A percentile compares a stretch with the other conserved stretches of the same genome.
Evolutionary conservation across 53 echinoderm and acorn worm genomes (phyloP).

Genomic region (Luidia sarsii): DNA sequence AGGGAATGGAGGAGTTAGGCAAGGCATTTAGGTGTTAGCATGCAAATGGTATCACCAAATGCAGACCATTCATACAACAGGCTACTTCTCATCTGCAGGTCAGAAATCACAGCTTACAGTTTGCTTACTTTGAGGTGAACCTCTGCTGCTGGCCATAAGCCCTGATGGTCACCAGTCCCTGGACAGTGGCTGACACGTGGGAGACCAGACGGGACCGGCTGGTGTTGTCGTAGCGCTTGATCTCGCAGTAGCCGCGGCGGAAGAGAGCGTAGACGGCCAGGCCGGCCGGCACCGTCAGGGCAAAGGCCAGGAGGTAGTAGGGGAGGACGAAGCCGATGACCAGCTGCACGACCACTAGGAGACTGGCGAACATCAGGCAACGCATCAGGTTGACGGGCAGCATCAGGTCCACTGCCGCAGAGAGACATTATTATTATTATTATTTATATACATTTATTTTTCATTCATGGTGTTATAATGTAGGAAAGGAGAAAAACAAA

Average conservation of each 20-base stretch:
- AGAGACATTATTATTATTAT: not conserved
- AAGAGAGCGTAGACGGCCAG: conserved; percentile 58
- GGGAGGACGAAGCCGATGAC: conserved; percentile 70
- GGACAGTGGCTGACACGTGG: conserved; percentile 75
- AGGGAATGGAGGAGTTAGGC: too few species aligned
- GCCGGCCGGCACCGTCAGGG: conserved; percentile 34
- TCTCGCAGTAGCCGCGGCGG: conserved; percentile 76
- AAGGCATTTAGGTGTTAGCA: too few species aligned
- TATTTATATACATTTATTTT: too few species aligned
- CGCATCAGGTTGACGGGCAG: conserved; percentile 70
- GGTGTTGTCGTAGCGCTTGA: conserved; percentile 77
- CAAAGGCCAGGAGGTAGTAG: conserved; percentile 53
- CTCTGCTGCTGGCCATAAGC: conserved; percentile 65
- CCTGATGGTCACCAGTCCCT: conserved; percentile 75
- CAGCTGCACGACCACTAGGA: conserved; percentile 53
- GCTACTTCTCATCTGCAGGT: too few species aligned
- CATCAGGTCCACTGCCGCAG: conserved; percentile 67
- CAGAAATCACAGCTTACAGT: too few species aligned
- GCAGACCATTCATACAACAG: too few species aligned
- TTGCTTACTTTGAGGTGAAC: conserved; percentile 62
- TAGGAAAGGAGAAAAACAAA: too few species aligned
- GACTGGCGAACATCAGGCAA: conserved; percentile 54
- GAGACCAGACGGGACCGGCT: conserved; percentile 69
- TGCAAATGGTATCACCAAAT: too few species aligned
- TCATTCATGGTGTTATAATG: too few species aligned